Conservation (phyloP, 2,797 vertebrate genomes). For the Mallotus villosus region DNA sequence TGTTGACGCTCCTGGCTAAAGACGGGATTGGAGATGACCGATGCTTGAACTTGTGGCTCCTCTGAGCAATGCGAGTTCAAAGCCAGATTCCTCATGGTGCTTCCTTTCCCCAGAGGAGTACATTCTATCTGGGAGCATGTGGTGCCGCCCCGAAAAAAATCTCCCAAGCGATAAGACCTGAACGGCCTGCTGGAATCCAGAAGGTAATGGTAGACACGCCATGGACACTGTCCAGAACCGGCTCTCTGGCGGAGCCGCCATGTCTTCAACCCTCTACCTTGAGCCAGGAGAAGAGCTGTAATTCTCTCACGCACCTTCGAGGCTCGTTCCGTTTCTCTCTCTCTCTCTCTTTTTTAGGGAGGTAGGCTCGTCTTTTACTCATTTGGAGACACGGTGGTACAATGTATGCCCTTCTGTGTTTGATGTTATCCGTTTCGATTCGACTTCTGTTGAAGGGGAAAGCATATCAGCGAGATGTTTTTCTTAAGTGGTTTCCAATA, state of each 20-base stretch:
- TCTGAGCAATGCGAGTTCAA: slow-evolving; percentile 20
- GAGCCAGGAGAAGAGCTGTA: slow-evolving; percentile 12
- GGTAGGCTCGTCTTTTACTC: no score
- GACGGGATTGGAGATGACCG: slow-evolving; percentile 25
- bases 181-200: slow-evolving; percentile 4
- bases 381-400: no score
- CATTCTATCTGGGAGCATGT: slow-evolving; percentile 17
- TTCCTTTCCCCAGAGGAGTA: slow-evolving; percentile 24
- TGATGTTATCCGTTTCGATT: not conserved
- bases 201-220: not conserved
- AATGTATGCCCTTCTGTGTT: no score
- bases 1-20: slow-evolving; percentile 22
- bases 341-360: not conserved
- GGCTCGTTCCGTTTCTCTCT: not conserved
- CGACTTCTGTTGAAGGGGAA: not conserved
- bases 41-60: slow-evolving; percentile 31
- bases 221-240: slow-evolving; percentile 6
- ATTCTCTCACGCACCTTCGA: not conserved
- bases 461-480: slow-evolving; percentile 30
- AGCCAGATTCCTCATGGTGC: slow-evolving; percentile 34
- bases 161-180: slow-evolving; percentile 25
- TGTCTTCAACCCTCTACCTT: not conserved
- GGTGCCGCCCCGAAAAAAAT: slow-evolving; percentile 35
- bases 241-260: not conserved
- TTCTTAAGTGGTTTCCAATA: slow-evolving; percentile 41